Percentiles rank a stretch among this genome's conserved stretches.
These are phyloP conservation scores for Nephrotoma appendiculata DNA, from an alignment of 2,888 invertebrate species.

Conservation along the genomic window DNA sequence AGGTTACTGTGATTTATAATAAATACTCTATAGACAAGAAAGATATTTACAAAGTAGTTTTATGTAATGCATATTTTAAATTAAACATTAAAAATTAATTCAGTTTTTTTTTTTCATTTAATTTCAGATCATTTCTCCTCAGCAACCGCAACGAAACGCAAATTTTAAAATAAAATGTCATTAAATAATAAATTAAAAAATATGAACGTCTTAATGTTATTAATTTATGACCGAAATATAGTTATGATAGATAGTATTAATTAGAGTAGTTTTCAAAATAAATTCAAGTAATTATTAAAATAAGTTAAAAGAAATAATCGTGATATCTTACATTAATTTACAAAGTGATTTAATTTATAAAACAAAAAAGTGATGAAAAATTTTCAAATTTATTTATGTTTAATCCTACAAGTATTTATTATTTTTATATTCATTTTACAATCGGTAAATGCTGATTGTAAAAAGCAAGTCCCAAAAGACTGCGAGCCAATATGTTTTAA, in stretches of 20 bases:
- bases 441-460: conserved; percentile 11
- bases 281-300: background rate
- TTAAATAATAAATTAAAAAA: background rate
- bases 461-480: conserved; percentile 10
- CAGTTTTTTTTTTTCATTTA: background rate
- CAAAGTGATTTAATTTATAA: background rate
- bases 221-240: background rate
- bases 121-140: background rate
- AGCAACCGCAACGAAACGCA: background rate
- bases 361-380: background rate
- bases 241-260: background rate
- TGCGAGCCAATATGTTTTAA: conserved; percentile 15
- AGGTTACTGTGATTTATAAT: too few relatives aligned
- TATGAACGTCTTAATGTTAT: background rate
- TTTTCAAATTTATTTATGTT: background rate
- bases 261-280: background rate
- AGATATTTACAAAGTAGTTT: too few relatives aligned
- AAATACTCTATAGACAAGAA: too few relatives aligned
- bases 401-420: background rate
- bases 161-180: background rate
- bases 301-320: background rate
- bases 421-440: background rate
- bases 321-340: background rate
- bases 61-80: too few relatives aligned
- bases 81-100: too few relatives aligned